phyloP scores from a whole-genome alignment of 2,113 vertebrate species.

The Mustelus asterias region DNA sequence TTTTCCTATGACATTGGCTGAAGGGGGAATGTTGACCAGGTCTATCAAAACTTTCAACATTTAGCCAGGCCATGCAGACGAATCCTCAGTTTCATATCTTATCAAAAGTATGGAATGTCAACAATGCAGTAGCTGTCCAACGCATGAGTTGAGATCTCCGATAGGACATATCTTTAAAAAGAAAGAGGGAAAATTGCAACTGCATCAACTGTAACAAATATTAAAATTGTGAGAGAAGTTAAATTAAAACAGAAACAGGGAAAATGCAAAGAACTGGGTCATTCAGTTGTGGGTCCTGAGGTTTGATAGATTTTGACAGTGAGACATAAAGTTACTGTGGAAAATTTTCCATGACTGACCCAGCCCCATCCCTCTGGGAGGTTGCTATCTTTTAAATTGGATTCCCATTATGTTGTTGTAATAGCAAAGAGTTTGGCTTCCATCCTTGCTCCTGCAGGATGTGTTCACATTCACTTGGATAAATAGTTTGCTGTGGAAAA shows the following conservation, averaged over 20 bases:
- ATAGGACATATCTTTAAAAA: neutral
- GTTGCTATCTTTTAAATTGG: neutral
- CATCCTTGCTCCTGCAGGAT: neutral
- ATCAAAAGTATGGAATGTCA: neutral
- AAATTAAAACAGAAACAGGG: neutral
- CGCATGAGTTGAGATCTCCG: neutral
- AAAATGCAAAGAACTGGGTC: neutral
- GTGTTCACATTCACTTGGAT: constrained; percentile 13
- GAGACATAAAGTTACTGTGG: neutral
- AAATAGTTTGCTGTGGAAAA: neutral
- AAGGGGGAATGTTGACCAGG: neutral
- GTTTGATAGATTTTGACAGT: neutral
- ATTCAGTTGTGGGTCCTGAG: neutral
- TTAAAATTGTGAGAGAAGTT: neutral
- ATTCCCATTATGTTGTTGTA: neutral
- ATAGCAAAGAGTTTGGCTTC: neutral
- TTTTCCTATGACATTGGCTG: neutral
- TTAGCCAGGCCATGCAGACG: neutral
- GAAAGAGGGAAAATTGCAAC: neutral
- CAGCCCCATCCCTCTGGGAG: neutral
- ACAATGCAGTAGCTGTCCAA: neutral
- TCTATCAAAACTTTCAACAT: neutral
- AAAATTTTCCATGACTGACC: neutral
- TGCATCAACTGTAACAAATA: neutral
- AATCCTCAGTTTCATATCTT: neutral